phyloP scores from a whole-genome alignment of 2,113 vertebrate genomes.

The Excalfactoria chinensis region DNA sequence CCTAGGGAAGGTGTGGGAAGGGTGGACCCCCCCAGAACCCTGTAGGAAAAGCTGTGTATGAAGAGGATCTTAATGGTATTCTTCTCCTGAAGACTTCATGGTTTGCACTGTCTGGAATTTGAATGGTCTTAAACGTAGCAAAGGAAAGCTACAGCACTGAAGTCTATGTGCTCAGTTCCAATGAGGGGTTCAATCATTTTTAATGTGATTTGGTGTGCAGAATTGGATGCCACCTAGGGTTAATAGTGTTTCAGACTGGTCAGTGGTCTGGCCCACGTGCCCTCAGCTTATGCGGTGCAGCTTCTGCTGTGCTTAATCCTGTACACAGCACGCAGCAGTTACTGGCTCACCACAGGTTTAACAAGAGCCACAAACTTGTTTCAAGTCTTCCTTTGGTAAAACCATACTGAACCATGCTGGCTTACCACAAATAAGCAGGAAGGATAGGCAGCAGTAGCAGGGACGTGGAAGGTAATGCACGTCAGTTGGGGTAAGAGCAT shows the following conservation, averaged over 20 bases:
- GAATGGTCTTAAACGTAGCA: not conserved
- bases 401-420: rapidly evolving
- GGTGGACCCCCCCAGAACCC: rapidly evolving
- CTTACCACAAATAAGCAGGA: not conserved
- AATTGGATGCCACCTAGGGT: not conserved
- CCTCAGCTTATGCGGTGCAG: not conserved
- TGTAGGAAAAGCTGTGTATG: rapidly evolving
- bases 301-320: not conserved
- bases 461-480: rapidly evolving
- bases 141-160: not conserved
- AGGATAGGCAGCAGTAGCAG: not conserved
- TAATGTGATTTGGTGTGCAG: rapidly evolving
- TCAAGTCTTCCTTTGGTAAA: not conserved
- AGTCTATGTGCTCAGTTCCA: not conserved
- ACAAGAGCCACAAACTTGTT: not conserved
- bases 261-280: not conserved
- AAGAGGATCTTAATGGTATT: not conserved
- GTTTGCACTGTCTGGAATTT: not conserved
- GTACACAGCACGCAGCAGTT: not conserved
- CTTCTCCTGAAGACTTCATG: not conserved
- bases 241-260: not conserved
- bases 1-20: not conserved
- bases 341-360: not conserved
- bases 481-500: not conserved
- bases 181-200: not conserved